Conservation (phyloP, 2,113 vertebrate genomes). For the Labrus mixtus region DNA sequence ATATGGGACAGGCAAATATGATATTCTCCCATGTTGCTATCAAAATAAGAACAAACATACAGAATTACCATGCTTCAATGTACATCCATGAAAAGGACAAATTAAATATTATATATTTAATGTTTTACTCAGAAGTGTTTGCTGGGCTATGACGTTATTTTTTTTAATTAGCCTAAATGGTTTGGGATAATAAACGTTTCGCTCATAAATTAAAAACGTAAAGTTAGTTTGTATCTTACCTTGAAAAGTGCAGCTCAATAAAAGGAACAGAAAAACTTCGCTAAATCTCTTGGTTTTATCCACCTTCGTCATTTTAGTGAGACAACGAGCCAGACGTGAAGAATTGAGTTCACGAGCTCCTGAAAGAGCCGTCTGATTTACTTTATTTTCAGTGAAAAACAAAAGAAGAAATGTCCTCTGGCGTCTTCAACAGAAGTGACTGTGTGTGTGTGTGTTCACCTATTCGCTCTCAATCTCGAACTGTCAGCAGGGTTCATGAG, state of each 20-base stretch:
- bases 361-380: background rate
- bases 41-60: too few relatives aligned
- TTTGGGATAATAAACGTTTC: too few relatives aligned
- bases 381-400: background rate
- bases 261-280: constrained; percentile 4
- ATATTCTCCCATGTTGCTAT: too few relatives aligned
- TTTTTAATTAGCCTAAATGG: too few relatives aligned
- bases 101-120: too few relatives aligned
- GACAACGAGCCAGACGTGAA: background rate
- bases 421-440: too few relatives aligned
- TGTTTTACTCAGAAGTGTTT: background rate
- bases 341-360: background rate
- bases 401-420: background rate
- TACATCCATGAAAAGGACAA: too few relatives aligned
- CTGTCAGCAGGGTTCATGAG: background rate
- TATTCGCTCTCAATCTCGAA: background rate
- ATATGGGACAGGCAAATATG: background rate
- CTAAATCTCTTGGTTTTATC: background rate
- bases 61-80: too few relatives aligned
- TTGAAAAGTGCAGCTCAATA: constrained; percentile 33
- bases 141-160: too few relatives aligned
- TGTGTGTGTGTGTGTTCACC: background rate
- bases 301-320: constrained; percentile 23
- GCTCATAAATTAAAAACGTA: too few relatives aligned
- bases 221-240: constrained; percentile 44